Base-by-base conservation (phyloP, 2,113 vertebrate species). In the Engystomops pustulosus region DNA sequence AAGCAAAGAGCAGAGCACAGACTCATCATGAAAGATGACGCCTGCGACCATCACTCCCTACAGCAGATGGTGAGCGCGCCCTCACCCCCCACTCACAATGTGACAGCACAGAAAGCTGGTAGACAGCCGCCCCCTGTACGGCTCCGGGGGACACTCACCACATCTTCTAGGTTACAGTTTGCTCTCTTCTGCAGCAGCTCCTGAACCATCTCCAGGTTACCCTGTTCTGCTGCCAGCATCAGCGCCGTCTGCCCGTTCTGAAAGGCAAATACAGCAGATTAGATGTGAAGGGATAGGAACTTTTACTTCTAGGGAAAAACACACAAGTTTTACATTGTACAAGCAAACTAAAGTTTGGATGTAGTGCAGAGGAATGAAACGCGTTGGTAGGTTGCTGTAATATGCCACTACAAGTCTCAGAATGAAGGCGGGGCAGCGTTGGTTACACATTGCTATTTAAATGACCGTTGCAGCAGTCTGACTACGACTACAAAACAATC, bases 171-270 rank as follows among this genome's bases (percentile, higher is more conserved):
- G 90, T 99, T 96, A 87, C 98, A 93, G 11, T 96, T 98, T 77
- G 98, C 96, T 85, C 97, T 96, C 78, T 96, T 98, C 88, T 90
- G 95, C 70, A 99, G 95, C 86, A 99, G 91, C 84, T 99, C 98
- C 86, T 97, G 96, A 78, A 96, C 93, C 8, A 99, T 98, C 87
- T 99, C 97, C 89, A 99, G 88, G 87, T 92, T 98, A 87, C 98
- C 98, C 90, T 96, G 97, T 84, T 99, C 97, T 60, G 98, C 95
- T 1, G 97, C 96, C 87, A 99, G 86, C 98, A 99, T 99, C 86
- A 99, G 89, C 0, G 97, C 94, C 85, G 98, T 99, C 92, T 98
- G 97, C 76, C 98, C 96, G 69, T 93, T 97, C 98, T 99, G 87
- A 70, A 90, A 78, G 75, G 38, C 30, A 78, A 47, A 72, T n/a